A percentile compares a stretch with the other conserved stretches of the same genome.
Evolutionary conservation across 2,888 invertebrate genomes (phyloP).

Genomic region (Cryptops parisi): DNA sequence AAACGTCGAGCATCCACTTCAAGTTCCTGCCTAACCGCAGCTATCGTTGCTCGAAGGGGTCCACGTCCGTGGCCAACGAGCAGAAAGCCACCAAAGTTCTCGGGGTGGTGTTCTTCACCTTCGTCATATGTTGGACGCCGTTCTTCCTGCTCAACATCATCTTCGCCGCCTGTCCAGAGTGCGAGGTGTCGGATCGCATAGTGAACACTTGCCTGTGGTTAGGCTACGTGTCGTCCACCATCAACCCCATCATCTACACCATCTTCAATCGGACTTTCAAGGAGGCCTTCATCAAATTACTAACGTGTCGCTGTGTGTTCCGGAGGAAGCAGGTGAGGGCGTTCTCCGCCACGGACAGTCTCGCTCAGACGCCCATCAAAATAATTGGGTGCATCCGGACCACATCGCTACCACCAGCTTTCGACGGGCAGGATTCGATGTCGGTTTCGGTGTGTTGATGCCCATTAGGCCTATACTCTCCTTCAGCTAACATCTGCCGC

Average conservation of each 20-base stretch:
- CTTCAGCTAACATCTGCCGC: too few relatives aligned
- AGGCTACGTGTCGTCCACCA: slow-evolving; percentile 86
- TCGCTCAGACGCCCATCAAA: slow-evolving; percentile 9
- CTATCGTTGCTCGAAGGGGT: not conserved
- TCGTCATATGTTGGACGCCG: slow-evolving; percentile 89
- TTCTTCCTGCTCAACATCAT: slow-evolving; percentile 82
- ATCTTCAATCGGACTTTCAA: slow-evolving; percentile 89
- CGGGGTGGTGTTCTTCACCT: slow-evolving; percentile 86
- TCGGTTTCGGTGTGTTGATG: too few relatives aligned
- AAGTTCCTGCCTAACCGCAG: not conserved
- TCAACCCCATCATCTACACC: slow-evolving; percentile 91
- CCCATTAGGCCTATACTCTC: too few relatives aligned
- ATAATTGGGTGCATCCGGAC: slow-evolving; percentile 10
- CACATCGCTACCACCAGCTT: slow-evolving; percentile 7
- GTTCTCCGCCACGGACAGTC: slow-evolving; percentile 10
- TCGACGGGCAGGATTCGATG: not conserved
- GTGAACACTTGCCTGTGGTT: slow-evolving; percentile 82
- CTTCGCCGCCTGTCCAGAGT: slow-evolving; percentile 65
- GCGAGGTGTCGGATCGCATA: slow-evolving; percentile 54
- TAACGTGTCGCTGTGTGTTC: slow-evolving; percentile 43
- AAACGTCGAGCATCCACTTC: slow-evolving; percentile 7
- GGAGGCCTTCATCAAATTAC: slow-evolving; percentile 73
- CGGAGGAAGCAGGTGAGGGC: slow-evolving; percentile 1
- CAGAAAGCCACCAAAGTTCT: slow-evolving; percentile 94
- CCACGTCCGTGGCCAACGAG: slow-evolving; percentile 41